phyloP scores from a whole-genome alignment of 2,888 invertebrate genomes.

The Philonicus albiceps region DNA sequence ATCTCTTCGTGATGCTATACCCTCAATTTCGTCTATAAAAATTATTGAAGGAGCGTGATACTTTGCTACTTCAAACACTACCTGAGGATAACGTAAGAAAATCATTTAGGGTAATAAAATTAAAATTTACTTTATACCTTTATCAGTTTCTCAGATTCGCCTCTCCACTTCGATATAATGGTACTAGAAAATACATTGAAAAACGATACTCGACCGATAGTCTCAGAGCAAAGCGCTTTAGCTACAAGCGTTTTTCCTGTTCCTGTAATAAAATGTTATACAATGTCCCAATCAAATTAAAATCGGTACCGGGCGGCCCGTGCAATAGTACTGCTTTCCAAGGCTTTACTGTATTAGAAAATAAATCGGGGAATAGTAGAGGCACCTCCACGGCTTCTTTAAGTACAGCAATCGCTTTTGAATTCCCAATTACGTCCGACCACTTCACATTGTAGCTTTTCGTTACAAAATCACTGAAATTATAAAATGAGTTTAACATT shows the following conservation, averaged over 20 bases:
- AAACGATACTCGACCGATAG: constrained; percentile 74
- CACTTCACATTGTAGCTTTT: constrained; percentile 75
- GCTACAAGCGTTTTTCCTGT: constrained; percentile 91
- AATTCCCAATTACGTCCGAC: constrained; percentile 82
- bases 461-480: constrained; percentile 60
- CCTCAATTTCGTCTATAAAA: constrained; percentile 93
- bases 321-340: constrained; percentile 82
- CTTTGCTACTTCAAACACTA: constrained; percentile 86
- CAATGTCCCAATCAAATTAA: not conserved
- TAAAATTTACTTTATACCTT: constrained; percentile 66
- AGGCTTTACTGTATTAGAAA: constrained; percentile 74
- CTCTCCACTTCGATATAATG: constrained; percentile 94
- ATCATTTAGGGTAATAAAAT: not conserved
- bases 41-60: constrained; percentile 88
- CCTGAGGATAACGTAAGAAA: constrained; percentile 59
- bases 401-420: constrained; percentile 76
- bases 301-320: constrained; percentile 65
- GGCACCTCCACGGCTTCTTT: constrained; percentile 90
- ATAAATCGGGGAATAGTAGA: constrained; percentile 75
- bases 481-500: not conserved
- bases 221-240: constrained; percentile 85
- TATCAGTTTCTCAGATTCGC: constrained; percentile 93
- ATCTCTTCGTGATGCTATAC: constrained; percentile 74
- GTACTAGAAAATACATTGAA: constrained; percentile 91
- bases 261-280: constrained; percentile 61